Evolutionary conservation across 2,888 invertebrate species (phyloP).

Genomic region (Cephus runcator): DNA sequence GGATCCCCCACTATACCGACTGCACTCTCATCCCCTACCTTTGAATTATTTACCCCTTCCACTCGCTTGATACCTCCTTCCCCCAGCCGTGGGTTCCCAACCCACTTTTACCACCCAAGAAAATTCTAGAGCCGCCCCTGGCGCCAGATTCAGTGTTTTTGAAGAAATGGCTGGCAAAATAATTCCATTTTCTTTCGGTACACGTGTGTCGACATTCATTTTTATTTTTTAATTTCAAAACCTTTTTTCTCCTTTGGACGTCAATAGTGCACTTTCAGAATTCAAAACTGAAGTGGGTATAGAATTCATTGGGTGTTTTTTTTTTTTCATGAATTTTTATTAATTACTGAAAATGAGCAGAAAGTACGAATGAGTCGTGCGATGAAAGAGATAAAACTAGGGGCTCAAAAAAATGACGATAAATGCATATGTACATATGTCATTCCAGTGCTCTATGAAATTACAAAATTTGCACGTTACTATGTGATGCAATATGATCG

Average conservation of each 20-base stretch:
- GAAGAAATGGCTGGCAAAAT: neutral
- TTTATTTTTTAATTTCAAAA: neutral
- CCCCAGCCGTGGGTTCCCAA: neutral
- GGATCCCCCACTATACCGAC: neutral
- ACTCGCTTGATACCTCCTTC: conserved; percentile 10
- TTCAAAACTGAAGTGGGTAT: neutral
- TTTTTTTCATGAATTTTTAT: neutral
- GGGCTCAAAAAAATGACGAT: neutral
- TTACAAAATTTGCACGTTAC: neutral
- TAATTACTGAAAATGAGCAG: neutral
- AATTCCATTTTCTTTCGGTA: neutral
- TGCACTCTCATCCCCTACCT: neutral
- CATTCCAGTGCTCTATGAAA: neutral
- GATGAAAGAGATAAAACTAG: neutral
- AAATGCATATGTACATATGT: neutral
- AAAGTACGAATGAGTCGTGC: neutral
- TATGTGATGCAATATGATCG: neutral
- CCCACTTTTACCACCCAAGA: neutral
- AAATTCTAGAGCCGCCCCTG: neutral
- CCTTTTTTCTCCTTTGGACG: neutral
- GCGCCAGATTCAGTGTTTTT: neutral
- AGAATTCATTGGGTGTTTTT: neutral
- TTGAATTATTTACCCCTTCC: neutral
- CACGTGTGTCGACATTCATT: neutral
- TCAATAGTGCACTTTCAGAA: neutral